Percentiles rank a stretch among this genome's conserved stretches.
These are phyloP conservation scores for Chironomus striatipennis DNA, from an alignment of 1,140 invertebrate species.

Conservation along the genomic window DNA sequence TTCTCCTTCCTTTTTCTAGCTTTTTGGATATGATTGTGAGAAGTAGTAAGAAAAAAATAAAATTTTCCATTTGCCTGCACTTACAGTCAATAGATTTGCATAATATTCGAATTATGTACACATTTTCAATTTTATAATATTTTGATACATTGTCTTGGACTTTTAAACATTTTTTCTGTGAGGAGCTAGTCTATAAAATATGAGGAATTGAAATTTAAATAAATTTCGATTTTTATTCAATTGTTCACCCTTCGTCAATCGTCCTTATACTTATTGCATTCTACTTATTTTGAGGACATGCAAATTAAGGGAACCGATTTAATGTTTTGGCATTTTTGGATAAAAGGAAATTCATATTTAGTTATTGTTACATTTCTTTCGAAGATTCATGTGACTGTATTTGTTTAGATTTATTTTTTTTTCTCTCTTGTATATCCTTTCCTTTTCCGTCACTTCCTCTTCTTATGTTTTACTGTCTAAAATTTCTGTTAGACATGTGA, in stretches of 20 bases:
- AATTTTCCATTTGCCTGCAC: constrained; percentile 10
- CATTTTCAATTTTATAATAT: background rate
- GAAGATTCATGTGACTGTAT: too few species aligned
- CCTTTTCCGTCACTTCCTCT: too few species aligned
- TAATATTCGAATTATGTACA: constrained; percentile 9
- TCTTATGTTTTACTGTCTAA: too few species aligned
- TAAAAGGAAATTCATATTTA: background rate
- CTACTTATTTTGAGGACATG: background rate
- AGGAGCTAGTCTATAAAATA: too few species aligned
- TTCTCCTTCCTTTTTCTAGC: background rate
- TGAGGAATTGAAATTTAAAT: background rate
- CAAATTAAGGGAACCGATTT: background rate
- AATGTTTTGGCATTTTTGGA: background rate
- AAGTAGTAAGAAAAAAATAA: too few species aligned
- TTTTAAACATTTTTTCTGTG: too few species aligned
- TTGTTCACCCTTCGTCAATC: background rate
- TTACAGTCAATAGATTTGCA: background rate
- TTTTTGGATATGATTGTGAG: too few species aligned
- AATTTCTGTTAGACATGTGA: too few species aligned
- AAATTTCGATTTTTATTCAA: constrained; percentile 1
- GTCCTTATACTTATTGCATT: too few species aligned
- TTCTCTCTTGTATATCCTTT: too few species aligned
- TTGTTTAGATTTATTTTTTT: too few species aligned
- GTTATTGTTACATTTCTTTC: background rate
- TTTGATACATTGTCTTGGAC: too few species aligned